These are phyloP conservation scores for Microtus oregoni DNA, from an alignment of 2,113 vertebrate genomes.

Conservation along the genomic window DNA sequence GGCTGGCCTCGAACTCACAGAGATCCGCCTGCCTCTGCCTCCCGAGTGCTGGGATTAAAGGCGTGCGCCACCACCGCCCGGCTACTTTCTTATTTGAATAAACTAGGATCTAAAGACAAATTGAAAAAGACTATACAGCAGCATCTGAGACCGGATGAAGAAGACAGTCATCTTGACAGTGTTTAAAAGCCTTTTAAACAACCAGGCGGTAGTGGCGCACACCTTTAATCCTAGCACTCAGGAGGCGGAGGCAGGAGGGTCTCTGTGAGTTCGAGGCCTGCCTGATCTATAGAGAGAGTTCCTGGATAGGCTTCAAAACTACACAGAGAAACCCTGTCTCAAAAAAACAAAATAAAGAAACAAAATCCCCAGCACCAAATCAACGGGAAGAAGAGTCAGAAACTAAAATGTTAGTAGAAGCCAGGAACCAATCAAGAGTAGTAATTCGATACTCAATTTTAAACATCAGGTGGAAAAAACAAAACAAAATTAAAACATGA, in stretches of 20 bases:
- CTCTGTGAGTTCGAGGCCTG: not conserved
- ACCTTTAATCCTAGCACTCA: too few relatives aligned
- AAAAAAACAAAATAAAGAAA: not conserved
- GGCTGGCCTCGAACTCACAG: too few relatives aligned
- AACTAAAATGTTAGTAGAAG: not conserved
- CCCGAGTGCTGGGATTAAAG: too few relatives aligned
- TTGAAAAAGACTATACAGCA: conserved; percentile 6
- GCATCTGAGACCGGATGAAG: not conserved
- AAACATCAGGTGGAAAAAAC: not conserved
- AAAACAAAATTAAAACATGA: not conserved
- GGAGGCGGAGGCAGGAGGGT: not conserved
- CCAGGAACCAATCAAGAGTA: not conserved
- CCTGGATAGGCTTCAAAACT: too few relatives aligned
- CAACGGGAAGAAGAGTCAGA: not conserved
- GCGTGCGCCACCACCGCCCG: too few relatives aligned
- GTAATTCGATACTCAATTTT: conserved; percentile 20
- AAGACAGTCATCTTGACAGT: not conserved
- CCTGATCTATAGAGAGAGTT: too few relatives aligned
- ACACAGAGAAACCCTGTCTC: not conserved
- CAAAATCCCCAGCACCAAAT: not conserved
- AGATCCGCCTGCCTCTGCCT: too few relatives aligned
- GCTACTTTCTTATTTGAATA: conserved; percentile 1
- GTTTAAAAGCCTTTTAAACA: conserved; percentile 46
- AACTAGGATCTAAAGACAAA: not conserved
- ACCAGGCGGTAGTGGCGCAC: too few relatives aligned